Evolutionary conservation across 2,797 vertebrate genomes (phyloP).

Genomic region (Phrynocephalus vlangalii): DNA sequence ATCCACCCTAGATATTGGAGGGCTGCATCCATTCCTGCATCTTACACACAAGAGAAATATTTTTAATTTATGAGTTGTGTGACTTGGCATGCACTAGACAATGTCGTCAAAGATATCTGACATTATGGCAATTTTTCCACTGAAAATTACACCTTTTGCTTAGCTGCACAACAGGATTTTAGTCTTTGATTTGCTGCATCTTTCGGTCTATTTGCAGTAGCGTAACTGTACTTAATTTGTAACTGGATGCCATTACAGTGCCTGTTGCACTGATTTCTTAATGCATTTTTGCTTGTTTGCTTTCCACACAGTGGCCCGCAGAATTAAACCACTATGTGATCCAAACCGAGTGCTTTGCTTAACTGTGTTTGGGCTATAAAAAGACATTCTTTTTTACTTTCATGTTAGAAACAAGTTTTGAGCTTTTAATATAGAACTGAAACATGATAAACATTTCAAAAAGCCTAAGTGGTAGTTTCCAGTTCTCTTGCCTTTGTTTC

Average conservation of each 20-base stretch:
- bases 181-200: neutral
- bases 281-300: neutral
- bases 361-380: neutral
- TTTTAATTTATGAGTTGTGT: too few species aligned
- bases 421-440: conserved; percentile 19
- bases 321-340: neutral
- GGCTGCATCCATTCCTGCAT: too few species aligned
- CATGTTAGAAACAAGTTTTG: conserved; percentile 5
- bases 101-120: too few species aligned
- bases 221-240: neutral
- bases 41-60: too few species aligned
- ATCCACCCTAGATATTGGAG: too few species aligned
- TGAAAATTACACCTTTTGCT: too few species aligned
- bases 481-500: conserved; percentile 65
- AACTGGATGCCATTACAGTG: neutral
- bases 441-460: conserved; percentile 1
- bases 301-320: neutral
- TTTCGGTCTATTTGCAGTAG: neutral
- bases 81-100: too few species aligned
- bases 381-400: neutral
- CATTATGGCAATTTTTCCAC: too few species aligned
- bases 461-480: conserved; percentile 22
- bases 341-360: conserved; percentile 1
- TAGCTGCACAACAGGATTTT: too few species aligned
- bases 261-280: neutral